Evolutionary conservation across 1,140 invertebrate genomes (phyloP), one percentile per base, ranked within the genome.

Genomic region (Drosophila ercepeae): DNA sequence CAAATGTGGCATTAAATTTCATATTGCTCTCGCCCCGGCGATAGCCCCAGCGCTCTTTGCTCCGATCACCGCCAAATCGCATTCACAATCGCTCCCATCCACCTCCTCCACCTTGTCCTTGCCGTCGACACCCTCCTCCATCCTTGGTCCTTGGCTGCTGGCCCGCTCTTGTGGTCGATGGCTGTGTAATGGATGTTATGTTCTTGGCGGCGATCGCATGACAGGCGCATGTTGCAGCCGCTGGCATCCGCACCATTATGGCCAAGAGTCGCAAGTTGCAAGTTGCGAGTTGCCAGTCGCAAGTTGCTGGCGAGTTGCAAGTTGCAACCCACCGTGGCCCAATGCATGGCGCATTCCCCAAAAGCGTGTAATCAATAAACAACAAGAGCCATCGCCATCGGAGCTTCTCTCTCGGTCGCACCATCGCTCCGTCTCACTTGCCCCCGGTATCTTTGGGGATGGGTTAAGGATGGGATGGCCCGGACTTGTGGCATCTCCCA

Each of bases 281-380:
- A 46, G 52, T 29, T 41, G 49, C 49, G n/a, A 51, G 32, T 21
- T 41, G 49, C 23, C 36, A 39, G 36, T 39, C 36, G 36, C 36
- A 14, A 39, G 13, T 68, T 11, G 58, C 27, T 53, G 36, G 46
- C 63, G 14, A n/a, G n/a, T 54, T 13, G 39, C 13, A 16, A 36
- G 53, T 29, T 45, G 50, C 54, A 58, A 55, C 73, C 78, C 64
- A 59, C 53, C 61, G 60, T 60, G 75, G 68, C 48, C 77, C 72
- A 74, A 53, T 88, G 81, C 77, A 88, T 58, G 49, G 64, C 64
- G 83, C 82, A 82, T 86, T 88, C 82, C 81, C 82, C 77, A 86
- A 86, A 86, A 88, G 82, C 82, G 82, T 86, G 82, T 86, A 88
- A 86, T 86, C 82, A 86, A 86, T 86, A 86, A 86, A 86, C 81